Percentiles rank a stretch among this genome's conserved stretches.
Conservation (phyloP, 2,113 vertebrate species). For the Lanius ludovicianus region DNA sequence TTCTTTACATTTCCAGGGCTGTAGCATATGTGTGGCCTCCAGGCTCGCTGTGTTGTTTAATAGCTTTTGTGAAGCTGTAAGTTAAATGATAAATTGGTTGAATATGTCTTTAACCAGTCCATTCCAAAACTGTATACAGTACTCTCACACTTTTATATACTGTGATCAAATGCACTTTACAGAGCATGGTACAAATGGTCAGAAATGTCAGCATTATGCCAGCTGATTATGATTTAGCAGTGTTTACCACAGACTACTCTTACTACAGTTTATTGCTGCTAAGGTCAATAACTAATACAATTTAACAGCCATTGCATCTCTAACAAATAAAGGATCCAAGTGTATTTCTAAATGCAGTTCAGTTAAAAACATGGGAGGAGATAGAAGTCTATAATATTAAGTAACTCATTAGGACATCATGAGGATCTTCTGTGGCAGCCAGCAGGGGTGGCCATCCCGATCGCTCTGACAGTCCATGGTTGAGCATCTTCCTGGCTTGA, state of each 20-base stretch:
- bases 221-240: constrained; percentile 25
- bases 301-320: constrained; percentile 51
- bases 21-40: constrained; percentile 50
- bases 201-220: background rate
- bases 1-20: constrained; percentile 41
- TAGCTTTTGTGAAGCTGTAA: constrained; percentile 44
- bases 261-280: constrained; percentile 34
- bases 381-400: background rate
- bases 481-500: background rate
- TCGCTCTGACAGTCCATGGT: background rate
- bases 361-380: background rate
- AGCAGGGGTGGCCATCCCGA: fast-evolving
- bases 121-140: background rate
- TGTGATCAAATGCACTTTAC: background rate
- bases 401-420: background rate
- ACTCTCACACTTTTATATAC: background rate
- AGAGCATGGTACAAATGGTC: background rate
- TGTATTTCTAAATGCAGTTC: background rate
- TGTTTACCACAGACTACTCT: background rate
- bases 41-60: constrained; percentile 49
- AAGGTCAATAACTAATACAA: constrained; percentile 58
- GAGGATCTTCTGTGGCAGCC: background rate
- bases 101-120: constrained; percentile 30
- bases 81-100: constrained; percentile 48
- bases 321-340: constrained; percentile 18